These are phyloP conservation scores for Saccostrea glomerata DNA, from an alignment of 1,140 invertebrate genomes.

Conservation along the genomic window DNA sequence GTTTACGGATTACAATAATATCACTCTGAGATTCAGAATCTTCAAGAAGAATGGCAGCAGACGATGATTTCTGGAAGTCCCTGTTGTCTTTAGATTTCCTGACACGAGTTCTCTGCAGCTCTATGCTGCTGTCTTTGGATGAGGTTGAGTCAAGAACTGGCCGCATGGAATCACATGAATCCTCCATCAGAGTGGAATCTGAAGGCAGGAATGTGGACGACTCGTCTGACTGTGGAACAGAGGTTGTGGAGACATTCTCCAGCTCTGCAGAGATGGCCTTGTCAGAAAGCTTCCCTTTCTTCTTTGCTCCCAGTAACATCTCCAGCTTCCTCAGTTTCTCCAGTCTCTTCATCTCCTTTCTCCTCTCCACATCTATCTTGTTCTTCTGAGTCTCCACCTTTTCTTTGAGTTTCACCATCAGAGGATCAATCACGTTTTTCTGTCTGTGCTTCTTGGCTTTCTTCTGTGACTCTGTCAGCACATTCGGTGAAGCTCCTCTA, in stretches of 20 bases:
- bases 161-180: conserved; percentile 53
- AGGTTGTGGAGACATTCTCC: conserved; percentile 67
- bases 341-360: conserved; percentile 66
- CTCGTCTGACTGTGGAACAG: conserved; percentile 57
- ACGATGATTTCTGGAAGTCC: conserved; percentile 38
- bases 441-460: conserved; percentile 73
- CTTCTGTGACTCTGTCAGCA: conserved; percentile 70
- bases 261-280: conserved; percentile 65
- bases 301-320: conserved; percentile 68
- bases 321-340: conserved; percentile 74
- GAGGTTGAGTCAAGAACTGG: conserved; percentile 60
- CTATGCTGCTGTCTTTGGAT: conserved; percentile 69
- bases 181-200: conserved; percentile 55
- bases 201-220: conserved; percentile 52
- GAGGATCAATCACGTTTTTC: conserved; percentile 74
- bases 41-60: conserved; percentile 5
- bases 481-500: conserved; percentile 15
- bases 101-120: conserved; percentile 55
- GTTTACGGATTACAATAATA: conserved; percentile 40
- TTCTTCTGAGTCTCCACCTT: conserved; percentile 64
- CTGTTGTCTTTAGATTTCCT: conserved; percentile 31
- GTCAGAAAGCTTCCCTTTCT: conserved; percentile 65
- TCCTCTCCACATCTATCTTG: conserved; percentile 67
- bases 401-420: conserved; percentile 75
- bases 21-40: conserved; percentile 56